Evolutionary conservation across 2,797 vertebrate species (phyloP).

Genomic region (Pelodytes ibericus): DNA sequence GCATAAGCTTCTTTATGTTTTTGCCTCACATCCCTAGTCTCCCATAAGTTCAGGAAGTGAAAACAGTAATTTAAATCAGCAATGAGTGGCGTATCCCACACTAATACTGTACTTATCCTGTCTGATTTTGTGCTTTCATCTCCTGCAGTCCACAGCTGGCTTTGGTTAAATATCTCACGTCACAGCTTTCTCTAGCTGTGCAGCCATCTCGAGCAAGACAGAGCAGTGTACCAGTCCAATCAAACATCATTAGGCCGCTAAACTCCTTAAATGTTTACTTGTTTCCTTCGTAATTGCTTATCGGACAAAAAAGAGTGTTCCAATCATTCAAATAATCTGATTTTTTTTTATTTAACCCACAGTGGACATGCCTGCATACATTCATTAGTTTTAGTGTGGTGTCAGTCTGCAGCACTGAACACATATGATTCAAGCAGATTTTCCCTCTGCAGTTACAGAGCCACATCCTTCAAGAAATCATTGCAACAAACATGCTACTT

Average conservation of each 20-base stretch:
- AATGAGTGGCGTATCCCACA: conserved; percentile 76
- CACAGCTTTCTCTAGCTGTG: conserved; percentile 66
- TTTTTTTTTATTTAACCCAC: conserved; percentile 32
- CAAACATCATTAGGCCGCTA: conserved; percentile 35
- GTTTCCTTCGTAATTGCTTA: neutral
- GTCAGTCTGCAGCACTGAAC: neutral
- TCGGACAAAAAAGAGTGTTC: conserved; percentile 36
- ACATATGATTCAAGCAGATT: neutral
- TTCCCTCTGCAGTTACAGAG: neutral
- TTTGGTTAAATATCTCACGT: conserved; percentile 76
- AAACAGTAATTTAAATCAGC: conserved; percentile 69
- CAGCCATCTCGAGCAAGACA: conserved; percentile 49
- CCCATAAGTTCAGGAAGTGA: conserved; percentile 67
- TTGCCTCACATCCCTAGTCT: conserved; percentile 66
- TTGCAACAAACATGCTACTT: neutral
- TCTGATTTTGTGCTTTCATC: conserved; percentile 83
- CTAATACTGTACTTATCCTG: conserved; percentile 76
- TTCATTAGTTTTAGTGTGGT: conserved; percentile 4
- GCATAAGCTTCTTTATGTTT: conserved; percentile 60
- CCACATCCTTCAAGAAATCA: neutral
- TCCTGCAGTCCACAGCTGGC: conserved; percentile 79
- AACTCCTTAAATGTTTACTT: neutral
- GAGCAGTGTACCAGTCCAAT: conserved; percentile 59
- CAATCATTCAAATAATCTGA: conserved; percentile 43
- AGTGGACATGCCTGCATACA: no score